phyloP scores from a whole-genome alignment of 2,113 vertebrate genomes.

The Climacteris rufus region DNA sequence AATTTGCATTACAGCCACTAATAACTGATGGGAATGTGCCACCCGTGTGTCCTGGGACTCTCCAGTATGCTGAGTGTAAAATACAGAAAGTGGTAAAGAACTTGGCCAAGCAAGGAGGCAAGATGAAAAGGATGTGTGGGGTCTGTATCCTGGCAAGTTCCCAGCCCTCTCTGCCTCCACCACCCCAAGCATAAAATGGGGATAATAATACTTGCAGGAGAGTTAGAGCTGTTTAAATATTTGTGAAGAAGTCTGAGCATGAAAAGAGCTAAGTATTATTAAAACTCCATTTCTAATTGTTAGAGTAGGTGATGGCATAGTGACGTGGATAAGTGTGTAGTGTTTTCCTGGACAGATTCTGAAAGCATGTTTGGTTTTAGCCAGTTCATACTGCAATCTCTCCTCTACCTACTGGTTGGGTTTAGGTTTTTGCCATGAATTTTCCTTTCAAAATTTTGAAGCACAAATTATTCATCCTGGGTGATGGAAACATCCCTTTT shows the following conservation, averaged over 20 bases:
- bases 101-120: background rate
- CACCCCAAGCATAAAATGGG: background rate
- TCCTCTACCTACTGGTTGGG: background rate
- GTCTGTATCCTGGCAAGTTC: background rate
- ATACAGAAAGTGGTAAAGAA: background rate
- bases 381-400: background rate
- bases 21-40: background rate
- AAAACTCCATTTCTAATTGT: background rate
- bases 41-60: background rate
- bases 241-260: conserved; percentile 38
- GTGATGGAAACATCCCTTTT: background rate
- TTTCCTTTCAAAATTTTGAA: conserved; percentile 20
- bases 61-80: background rate
- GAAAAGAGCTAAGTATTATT: conserved; percentile 23
- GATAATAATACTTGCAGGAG: conserved; percentile 23
- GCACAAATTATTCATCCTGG: conserved; percentile 29
- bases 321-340: background rate
- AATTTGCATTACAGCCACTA: background rate
- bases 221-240: background rate
- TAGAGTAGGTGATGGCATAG: background rate
- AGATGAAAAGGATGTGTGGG: background rate
- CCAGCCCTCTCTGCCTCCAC: background rate
- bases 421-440: background rate
- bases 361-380: background rate
- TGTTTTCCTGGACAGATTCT: background rate